phyloP scores from a whole-genome alignment of 2,797 vertebrate species.

The Kryptolebias ocellatus region DNA sequence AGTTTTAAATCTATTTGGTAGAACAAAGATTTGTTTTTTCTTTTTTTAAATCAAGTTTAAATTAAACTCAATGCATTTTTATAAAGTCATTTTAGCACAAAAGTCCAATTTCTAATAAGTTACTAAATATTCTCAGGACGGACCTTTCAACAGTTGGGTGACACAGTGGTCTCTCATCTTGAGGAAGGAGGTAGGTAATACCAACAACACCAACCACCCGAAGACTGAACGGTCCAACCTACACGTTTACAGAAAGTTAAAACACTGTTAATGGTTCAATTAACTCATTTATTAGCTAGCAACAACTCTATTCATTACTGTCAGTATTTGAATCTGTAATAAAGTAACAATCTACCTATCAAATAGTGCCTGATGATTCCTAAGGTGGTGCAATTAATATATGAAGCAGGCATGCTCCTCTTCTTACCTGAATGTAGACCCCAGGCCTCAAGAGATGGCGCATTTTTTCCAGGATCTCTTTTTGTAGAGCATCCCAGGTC shows the following conservation, averaged over 20 bases:
- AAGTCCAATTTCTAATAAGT: neutral
- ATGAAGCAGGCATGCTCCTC: neutral
- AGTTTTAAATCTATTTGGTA: too few species aligned
- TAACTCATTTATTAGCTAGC: too few species aligned
- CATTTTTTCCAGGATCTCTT: conserved; percentile 98
- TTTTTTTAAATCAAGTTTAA: neutral
- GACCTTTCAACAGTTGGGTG: conserved; percentile 97
- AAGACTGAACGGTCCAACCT: conserved; percentile 97
- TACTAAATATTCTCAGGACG: conserved; percentile 30
- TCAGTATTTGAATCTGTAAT: neutral
- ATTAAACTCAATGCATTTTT: neutral
- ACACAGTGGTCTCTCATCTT: conserved; percentile 95
- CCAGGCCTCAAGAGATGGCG: conserved; percentile 92
- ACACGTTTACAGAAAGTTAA: neutral
- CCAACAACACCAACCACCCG: conserved; percentile 97
- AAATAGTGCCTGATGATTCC: neutral
- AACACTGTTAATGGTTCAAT: too few species aligned
- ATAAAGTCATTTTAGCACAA: neutral
- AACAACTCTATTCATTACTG: neutral
- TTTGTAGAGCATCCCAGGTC: conserved; percentile 96
- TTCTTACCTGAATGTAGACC: conserved; percentile 91
- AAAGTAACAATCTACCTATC: neutral
- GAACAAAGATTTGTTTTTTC: neutral
- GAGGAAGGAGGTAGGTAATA: conserved; percentile 96
- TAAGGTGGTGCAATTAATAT: neutral